These are phyloP conservation scores for Lithosia quadra DNA, from an alignment of 2,888 invertebrate species.

Conservation along the genomic window DNA sequence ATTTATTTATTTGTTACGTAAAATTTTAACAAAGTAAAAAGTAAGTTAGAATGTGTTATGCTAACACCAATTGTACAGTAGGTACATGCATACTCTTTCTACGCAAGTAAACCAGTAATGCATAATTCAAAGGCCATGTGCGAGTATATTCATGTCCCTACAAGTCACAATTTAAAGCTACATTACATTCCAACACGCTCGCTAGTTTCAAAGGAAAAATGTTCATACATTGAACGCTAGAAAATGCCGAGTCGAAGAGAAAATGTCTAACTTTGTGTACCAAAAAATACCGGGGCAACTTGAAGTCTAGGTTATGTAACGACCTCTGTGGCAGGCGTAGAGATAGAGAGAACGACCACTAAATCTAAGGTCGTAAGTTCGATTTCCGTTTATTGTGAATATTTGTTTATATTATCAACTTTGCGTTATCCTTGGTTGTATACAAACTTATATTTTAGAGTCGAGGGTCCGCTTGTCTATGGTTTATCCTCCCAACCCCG, in stretches of 20 bases:
- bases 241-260: background rate
- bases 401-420: too few relatives aligned
- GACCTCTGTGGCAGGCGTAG: background rate
- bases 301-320: background rate
- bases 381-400: too few relatives aligned
- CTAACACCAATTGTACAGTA: too few relatives aligned
- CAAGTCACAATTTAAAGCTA: constrained; percentile 5
- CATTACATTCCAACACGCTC: constrained; percentile 10
- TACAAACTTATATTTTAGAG: too few relatives aligned
- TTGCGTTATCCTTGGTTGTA: too few relatives aligned
- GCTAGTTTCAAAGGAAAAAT: constrained; percentile 14
- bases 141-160: background rate
- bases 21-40: too few relatives aligned
- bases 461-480: too few relatives aligned
- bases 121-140: background rate
- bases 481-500: too few relatives aligned
- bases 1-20: too few relatives aligned
- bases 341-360: background rate
- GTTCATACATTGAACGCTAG: background rate
- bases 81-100: background rate
- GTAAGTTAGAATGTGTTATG: too few relatives aligned
- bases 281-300: background rate
- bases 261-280: background rate
- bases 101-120: background rate
- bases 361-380: too few relatives aligned